Percentiles rank a stretch among this genome's conserved stretches.
phyloP scores from a whole-genome alignment of 2,113 vertebrate species.

The Calcarius ornatus region DNA sequence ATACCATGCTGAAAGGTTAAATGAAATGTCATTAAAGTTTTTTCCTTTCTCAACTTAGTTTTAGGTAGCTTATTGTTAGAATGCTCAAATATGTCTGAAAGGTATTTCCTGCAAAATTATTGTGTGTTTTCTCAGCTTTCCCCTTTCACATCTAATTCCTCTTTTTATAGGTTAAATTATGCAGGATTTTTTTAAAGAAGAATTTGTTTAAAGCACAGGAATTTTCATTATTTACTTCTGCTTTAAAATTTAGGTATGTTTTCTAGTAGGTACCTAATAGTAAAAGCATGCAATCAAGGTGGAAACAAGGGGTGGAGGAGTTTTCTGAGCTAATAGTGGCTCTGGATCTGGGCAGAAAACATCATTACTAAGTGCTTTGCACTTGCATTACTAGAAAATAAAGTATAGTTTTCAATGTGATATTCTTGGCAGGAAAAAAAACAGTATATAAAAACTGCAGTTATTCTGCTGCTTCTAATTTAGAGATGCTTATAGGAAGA shows the following conservation, averaged over 20 bases:
- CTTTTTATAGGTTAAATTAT: background rate
- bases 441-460: background rate
- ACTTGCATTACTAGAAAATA: background rate
- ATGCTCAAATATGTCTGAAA: background rate
- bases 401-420: background rate
- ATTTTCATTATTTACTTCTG: background rate
- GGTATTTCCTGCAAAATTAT: background rate
- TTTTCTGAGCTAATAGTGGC: background rate
- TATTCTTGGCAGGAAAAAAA: background rate
- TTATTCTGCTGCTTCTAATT: background rate
- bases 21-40: background rate
- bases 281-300: background rate
- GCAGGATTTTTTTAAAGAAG: background rate
- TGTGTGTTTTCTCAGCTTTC: background rate
- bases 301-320: background rate
- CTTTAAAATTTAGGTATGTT: background rate
- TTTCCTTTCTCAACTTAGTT: background rate
- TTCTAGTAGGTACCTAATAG: background rate
- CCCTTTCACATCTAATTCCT: background rate
- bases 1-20: background rate
- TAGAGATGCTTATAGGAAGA: background rate
- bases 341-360: background rate
- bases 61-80: background rate
- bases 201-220: background rate
- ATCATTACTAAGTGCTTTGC: background rate